A percentile compares a stretch with the other conserved stretches of the same genome.
These are phyloP conservation scores for Acanthurus lineatus DNA, from an alignment of 2,797 vertebrate genomes.

Conservation along the genomic window DNA sequence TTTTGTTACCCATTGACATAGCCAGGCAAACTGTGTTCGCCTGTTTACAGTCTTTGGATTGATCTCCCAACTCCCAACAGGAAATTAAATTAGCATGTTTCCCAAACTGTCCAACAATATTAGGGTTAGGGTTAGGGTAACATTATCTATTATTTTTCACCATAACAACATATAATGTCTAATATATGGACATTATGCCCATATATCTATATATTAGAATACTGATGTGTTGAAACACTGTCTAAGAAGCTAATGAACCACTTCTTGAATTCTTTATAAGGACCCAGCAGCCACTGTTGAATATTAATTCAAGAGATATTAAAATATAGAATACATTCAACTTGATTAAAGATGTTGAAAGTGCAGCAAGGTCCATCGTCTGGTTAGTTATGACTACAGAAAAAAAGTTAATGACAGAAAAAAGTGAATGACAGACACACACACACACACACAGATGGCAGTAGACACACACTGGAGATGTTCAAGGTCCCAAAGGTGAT, in stretches of 20 bases:
- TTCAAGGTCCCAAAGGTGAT: not conserved
- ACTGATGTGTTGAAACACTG: not conserved
- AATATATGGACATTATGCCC: not conserved
- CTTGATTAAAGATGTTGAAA: constrained; percentile 1
- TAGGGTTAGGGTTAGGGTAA: too few relatives aligned
- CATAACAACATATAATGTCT: not conserved
- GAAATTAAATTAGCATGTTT: not conserved
- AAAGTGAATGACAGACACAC: not conserved
- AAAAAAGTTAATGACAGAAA: not conserved
- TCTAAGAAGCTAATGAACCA: not conserved
- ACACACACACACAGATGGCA: not conserved
- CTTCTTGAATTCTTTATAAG: constrained; percentile 11
- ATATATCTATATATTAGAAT: not conserved
- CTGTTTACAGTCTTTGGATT: not conserved
- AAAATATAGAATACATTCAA: constrained; percentile 14
- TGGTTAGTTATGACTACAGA: not conserved
- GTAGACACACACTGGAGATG: constrained; percentile 3
- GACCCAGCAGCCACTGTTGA: constrained; percentile 10
- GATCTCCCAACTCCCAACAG: not conserved
- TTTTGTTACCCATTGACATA: not conserved
- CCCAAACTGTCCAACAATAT: not conserved
- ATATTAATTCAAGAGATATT: constrained; percentile 36
- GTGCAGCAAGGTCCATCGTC: constrained; percentile 7
- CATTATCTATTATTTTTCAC: not conserved
- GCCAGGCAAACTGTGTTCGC: too few relatives aligned